Conservation (phyloP, 2,797 vertebrate species). For the Leptodactylus fallax region DNA sequence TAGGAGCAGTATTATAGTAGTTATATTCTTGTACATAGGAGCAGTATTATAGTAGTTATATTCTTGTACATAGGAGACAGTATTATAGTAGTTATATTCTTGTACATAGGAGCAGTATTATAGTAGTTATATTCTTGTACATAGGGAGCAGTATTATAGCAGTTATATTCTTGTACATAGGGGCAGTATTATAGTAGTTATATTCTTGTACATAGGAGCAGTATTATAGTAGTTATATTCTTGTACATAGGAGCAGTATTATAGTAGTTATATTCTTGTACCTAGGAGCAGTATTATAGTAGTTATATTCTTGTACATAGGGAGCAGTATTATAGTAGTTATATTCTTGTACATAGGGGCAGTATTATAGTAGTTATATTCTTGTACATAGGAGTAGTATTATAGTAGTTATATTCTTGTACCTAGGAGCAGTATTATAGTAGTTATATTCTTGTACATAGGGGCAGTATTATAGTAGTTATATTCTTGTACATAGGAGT, state of each 20-base stretch:
- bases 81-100: too few species aligned
- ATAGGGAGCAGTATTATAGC: too few species aligned
- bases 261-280: neutral
- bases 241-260: neutral
- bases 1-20: too few species aligned
- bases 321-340: neutral
- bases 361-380: neutral
- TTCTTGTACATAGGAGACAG: too few species aligned
- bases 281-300: neutral
- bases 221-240: constrained; percentile 11
- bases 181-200: neutral
- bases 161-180: neutral
- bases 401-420: neutral
- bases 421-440: neutral
- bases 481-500: neutral
- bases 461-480: neutral
- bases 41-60: too few species aligned
- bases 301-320: neutral
- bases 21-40: too few species aligned
- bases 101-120: too few species aligned
- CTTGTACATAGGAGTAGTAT: neutral
- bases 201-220: neutral
- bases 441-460: neutral
- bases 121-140: too few species aligned
- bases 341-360: neutral